Evolutionary conservation across 1,140 invertebrate genomes (phyloP), one percentile per base, ranked within the genome.

Genomic region (Tetramorium parvispinum): DNA sequence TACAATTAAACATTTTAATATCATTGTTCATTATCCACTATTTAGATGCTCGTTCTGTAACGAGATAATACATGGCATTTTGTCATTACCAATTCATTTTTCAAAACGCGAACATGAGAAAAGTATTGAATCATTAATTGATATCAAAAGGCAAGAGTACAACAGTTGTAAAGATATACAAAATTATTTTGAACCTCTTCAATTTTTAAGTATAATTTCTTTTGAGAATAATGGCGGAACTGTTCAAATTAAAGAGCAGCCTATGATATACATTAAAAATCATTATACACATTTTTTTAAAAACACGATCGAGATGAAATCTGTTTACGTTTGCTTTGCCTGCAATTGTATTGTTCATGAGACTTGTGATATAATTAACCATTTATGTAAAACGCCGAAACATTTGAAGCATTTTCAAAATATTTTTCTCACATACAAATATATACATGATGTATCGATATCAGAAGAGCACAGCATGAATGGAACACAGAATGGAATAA

Each of bases 11-110:
- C 8, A 55, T 40, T 5, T 75, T 57, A 21, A 75, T 32, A 11
- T 24, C 7, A 3, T 1, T 32, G 40, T 18, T 16, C 21, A 24
- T 55, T 75, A 75, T 37, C 71, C 71, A 37, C 3, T 75, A n/a
- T 75, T 75, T 57, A 55, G 40, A 57, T 75, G 71, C n/a, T 75
- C 51, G 6, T 55, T 75, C 7, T 75, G 55, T 21, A 59, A 77
- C 18, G 37, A 59, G 16, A 77, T 77, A 77, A 77, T 77, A 77
- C 55, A 77, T 77, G 43, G 43, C 11, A 7, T 43, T 49, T 46
- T 32, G 27, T 32, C 21, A 10, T 43, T 78, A n/a, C 0, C 43
- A 63, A 0, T 6, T 24, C 55, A 61, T 18, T 77, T 77, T 46
- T 32, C 21, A 8, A 77, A 32, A 46, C 7, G 0, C 3, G 1